Evolutionary conservation across 2,888 invertebrate genomes (phyloP).

Genomic region (Melangyna quadrimaculata): DNA sequence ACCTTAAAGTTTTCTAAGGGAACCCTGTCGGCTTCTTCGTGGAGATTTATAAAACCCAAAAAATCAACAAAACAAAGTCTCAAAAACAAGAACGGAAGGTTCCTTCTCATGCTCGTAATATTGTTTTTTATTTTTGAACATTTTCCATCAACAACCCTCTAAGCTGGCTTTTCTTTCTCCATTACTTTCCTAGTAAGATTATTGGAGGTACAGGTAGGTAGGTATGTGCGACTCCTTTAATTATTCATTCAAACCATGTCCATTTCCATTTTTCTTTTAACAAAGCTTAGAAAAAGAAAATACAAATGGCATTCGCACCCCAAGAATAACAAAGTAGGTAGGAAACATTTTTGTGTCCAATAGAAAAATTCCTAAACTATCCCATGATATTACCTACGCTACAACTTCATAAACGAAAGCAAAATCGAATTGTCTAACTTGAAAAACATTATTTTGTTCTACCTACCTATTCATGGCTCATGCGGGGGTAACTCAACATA

Average conservation of each 20-base stretch:
- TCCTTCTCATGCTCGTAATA: too few relatives aligned
- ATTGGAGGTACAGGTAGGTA: too few relatives aligned
- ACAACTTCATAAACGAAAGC: not conserved
- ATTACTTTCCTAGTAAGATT: not conserved
- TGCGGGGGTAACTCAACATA: conserved; percentile 1
- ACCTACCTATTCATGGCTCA: not conserved
- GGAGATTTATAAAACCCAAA: too few relatives aligned
- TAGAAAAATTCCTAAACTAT: conserved; percentile 44
- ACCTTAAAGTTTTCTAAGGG: too few relatives aligned
- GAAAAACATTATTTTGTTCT: conserved; percentile 18
- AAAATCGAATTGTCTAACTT: conserved; percentile 40
- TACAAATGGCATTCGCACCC: conserved; percentile 26
- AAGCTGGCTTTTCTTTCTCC: not conserved
- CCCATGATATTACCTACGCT: not conserved
- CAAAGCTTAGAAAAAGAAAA: not conserved
- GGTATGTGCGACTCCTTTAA: not conserved
- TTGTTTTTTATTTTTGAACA: too few relatives aligned
- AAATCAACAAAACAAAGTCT: too few relatives aligned
- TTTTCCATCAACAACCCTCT: too few relatives aligned
- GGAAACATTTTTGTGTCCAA: too few relatives aligned
- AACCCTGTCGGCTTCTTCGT: too few relatives aligned
- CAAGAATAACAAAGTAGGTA: not conserved
- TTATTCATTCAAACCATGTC: conserved; percentile 16
- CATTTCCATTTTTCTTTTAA: not conserved
- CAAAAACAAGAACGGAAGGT: too few relatives aligned